These are phyloP conservation scores for Heptranchias perlo DNA, from an alignment of 2,113 vertebrate species.

Conservation along the genomic window DNA sequence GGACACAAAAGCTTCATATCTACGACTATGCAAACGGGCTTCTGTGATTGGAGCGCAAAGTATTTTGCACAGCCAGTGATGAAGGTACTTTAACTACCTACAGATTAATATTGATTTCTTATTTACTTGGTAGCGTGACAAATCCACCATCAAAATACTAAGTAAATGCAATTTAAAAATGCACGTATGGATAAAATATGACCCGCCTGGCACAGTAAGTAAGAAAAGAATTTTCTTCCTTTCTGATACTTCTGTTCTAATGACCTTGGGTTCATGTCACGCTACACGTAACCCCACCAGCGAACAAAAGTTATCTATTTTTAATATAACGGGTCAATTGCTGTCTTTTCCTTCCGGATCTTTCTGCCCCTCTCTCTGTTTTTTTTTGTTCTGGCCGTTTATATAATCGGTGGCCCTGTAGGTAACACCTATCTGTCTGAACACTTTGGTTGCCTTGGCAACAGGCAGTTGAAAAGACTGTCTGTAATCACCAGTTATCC, in stretches of 20 bases:
- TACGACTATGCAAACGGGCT: constrained; percentile 75
- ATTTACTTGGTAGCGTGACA: not conserved
- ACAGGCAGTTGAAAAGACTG: no score
- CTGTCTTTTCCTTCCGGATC: no score
- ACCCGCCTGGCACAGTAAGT: not conserved
- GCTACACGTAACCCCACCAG: no score
- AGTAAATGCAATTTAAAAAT: not conserved
- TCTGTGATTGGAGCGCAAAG: constrained; percentile 95
- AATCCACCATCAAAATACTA: not conserved
- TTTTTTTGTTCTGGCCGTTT: no score
- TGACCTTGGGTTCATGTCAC: no score
- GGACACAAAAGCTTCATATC: constrained; percentile 83
- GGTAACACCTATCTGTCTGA: no score
- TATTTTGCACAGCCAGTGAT: constrained; percentile 95
- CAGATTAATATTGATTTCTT: constrained; percentile 26
- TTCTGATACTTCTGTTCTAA: not conserved
- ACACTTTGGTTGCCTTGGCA: no score
- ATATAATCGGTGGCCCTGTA: no score
- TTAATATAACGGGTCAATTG: no score
- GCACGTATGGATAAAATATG: not conserved
- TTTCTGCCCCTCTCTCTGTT: no score
- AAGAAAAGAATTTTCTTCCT: not conserved
- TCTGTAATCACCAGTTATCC: not conserved
- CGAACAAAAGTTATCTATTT: no score
- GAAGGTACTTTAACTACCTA: constrained; percentile 67